Base-by-base conservation (phyloP, 2,888 invertebrate genomes). In the Agapostemon virescens region DNA sequence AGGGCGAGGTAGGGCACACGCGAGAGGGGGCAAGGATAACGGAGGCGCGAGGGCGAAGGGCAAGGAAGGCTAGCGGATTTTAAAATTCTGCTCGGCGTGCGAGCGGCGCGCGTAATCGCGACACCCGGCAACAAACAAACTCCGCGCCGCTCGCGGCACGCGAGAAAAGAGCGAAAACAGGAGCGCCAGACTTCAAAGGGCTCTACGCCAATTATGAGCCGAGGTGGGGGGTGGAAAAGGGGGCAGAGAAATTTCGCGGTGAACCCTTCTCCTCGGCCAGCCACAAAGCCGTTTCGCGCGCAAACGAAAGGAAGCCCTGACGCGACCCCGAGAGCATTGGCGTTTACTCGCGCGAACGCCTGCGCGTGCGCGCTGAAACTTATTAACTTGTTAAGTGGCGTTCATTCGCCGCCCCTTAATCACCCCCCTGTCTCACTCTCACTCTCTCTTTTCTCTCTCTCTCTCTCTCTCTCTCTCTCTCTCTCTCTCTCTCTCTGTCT, bases 121-220 rank as follows among this genome's bases (percentile, higher is more conserved):
- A 77, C 81, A 73, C 77, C 83, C 83, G 77, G 7, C 73, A 71
- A 77, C 80, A 77, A 76, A 76, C 55, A 61, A 68, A 26, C 36
- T 6, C 61, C 38, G 69, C 52, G 72, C 40, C 42, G 74, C 66
- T 69, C 58, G 77, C 15, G 52, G 52, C 79, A 26, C 64, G 61
- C 30, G n/a, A 52, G 71, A 74, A 66, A 74, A 52, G 70, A 74
- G 63, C 40, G 77, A 66, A 42, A 79, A 77, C 74, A 68, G 68
- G 70, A 63, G 73, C 66, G 87, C 81, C 86, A 89, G 90, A 91
- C 89, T 88, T 90, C 91, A 91, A 91, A 91, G 87, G 80, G 73
- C 67, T 84, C 86, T 84, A 88, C 90, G 89, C 90, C 90, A 90
- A 91, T 90, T 91, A 90, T 88, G n/a, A 75, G 69, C 30, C 1